Conservation (phyloP, 1,140 invertebrate genomes). For the Magallana angulata region DNA sequence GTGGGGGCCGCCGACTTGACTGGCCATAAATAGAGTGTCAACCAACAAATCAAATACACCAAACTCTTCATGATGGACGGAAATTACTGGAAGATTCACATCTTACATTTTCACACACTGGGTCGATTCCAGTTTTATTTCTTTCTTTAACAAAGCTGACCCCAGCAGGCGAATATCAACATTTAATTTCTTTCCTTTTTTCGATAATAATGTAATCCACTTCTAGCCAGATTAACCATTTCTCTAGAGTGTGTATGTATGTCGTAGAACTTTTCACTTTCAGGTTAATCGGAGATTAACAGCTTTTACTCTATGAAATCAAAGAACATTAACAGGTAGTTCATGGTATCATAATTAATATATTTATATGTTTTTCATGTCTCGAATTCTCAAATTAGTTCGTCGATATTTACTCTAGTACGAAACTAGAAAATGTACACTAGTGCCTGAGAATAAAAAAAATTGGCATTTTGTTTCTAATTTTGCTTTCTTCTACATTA, state of each 20-base stretch:
- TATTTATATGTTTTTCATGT: no score
- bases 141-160: background rate
- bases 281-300: slow-evolving; percentile 14
- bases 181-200: background rate
- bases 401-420: no score
- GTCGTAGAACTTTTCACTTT: background rate
- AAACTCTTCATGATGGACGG: background rate
- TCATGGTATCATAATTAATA: no score
- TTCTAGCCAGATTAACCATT: slow-evolving; percentile 29
- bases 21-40: background rate
- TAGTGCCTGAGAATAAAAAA: no score
- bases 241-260: background rate
- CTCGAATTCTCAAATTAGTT: no score
- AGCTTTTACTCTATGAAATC: background rate
- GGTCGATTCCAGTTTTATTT: background rate
- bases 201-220: background rate
- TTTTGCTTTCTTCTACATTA: no score
- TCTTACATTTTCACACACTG: background rate
- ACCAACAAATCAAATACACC: background rate
- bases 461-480: no score
- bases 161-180: background rate
- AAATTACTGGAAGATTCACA: background rate
- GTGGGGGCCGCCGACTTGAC: background rate
- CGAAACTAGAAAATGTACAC: no score
- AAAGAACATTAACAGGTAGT: no score